phyloP scores from a whole-genome alignment of 2,113 vertebrate genomes.

The Aphyosemion australe region DNA sequence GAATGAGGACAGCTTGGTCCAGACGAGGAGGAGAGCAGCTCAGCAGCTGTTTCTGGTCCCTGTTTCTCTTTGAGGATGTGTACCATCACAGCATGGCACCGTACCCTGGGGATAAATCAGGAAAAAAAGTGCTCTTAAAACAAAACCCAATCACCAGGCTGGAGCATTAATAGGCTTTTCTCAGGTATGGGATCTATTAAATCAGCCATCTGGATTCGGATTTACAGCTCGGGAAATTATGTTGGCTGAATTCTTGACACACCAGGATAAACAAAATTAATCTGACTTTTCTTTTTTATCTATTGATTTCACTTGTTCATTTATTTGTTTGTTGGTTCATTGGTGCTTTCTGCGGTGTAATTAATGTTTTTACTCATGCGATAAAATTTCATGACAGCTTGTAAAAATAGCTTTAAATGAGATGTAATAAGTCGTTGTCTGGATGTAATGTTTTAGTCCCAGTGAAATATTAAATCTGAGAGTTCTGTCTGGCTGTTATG shows the following conservation, averaged over 20 bases:
- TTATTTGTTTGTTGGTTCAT: not conserved
- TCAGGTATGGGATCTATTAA: slow-evolving; percentile 58
- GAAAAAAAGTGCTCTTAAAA: slow-evolving; percentile 57
- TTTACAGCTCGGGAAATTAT: slow-evolving; percentile 27
- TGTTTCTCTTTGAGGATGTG: slow-evolving; percentile 52
- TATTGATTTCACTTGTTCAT: not conserved
- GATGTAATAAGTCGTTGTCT: no score
- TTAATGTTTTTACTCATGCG: not conserved
- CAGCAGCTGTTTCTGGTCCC: slow-evolving; percentile 72
- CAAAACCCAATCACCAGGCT: slow-evolving; percentile 60
- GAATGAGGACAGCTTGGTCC: slow-evolving; percentile 66
- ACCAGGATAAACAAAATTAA: slow-evolving; percentile 12
- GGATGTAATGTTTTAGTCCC: no score
- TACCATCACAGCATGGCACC: slow-evolving; percentile 47
- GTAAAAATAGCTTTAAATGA: no score
- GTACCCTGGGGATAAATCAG: slow-evolving; percentile 56
- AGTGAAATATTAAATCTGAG: no score
- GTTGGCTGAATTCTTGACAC: slow-evolving; percentile 19
- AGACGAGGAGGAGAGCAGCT: slow-evolving; percentile 47
- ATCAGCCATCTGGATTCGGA: slow-evolving; percentile 65
- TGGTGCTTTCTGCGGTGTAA: not conserved
- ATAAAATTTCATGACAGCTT: no score
- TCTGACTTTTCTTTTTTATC: not conserved
- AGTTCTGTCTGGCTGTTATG: no score
- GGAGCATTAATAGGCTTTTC: slow-evolving; percentile 63